Conservation (phyloP, 2,113 vertebrate genomes). For the Albula glossodonta region DNA sequence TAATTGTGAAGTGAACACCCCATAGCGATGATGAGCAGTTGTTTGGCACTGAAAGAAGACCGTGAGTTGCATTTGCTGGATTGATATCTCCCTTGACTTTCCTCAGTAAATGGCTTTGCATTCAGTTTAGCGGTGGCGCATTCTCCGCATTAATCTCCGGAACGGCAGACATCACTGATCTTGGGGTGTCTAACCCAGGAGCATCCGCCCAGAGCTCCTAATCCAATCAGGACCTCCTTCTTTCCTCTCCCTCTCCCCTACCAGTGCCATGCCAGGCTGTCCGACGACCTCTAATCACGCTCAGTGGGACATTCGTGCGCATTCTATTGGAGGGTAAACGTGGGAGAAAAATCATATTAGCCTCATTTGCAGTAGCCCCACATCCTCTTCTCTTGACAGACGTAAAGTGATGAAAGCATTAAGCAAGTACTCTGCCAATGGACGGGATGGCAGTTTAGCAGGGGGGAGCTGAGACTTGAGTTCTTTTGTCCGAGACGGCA, state of each 20-base stretch:
- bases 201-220: not conserved
- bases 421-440: slow-evolving; percentile 65
- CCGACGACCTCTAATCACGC: slow-evolving; percentile 53
- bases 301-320: slow-evolving; percentile 64
- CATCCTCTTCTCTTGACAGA: slow-evolving; percentile 66
- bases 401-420: slow-evolving; percentile 75
- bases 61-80: not conserved
- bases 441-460: slow-evolving; percentile 26
- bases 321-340: slow-evolving; percentile 57
- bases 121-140: not conserved
- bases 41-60: not conserved
- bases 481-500: not conserved
- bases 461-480: not conserved
- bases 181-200: not conserved
- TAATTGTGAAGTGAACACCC: not conserved
- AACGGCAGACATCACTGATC: not conserved
- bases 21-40: not conserved
- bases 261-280: slow-evolving; percentile 21
- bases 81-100: not conserved
- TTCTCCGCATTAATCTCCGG: slow-evolving; percentile 10
- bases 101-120: not conserved
- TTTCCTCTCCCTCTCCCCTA: slow-evolving; percentile 9
- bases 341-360: slow-evolving; percentile 67
- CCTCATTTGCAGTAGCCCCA: slow-evolving; percentile 69
- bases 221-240: slow-evolving; percentile 12